Evolutionary conservation across 64 coral and sea anemone genomes (phyloP), one percentile per base, ranked within the genome.

Genomic region (Stylophora pistillata): DNA sequence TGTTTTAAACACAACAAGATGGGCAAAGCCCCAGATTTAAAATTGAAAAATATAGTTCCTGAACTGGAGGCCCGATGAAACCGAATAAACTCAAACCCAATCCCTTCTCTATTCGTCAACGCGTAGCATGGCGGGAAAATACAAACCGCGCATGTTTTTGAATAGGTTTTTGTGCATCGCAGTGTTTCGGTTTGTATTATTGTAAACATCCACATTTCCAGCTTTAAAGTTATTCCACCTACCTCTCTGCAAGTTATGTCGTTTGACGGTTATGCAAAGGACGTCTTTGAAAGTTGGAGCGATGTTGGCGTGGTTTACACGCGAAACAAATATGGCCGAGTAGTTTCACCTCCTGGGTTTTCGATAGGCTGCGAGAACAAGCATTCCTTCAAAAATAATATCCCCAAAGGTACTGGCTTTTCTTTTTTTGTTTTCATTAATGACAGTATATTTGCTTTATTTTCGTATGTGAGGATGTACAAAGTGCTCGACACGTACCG

Each of bases 301-400:
- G 94, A 95, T 10, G 21, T 73, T 66, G 95, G 95, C 37, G 29
- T 97, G 26, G 78, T 93, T 37, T 97, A 90, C 32, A 93, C 88
- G 16, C 79, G 91, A 87, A 88, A 93, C 77, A 97, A 97, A 87
- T 93, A 93, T 73, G 95, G 95, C 78, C 91, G 87, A 17, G 75
- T 97, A 10, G 59, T 73, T 66, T 90, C 81, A 9, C 92, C 87
- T 15, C 79, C 87, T 0, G 92, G 92, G 15, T 90, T 90, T 30
- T 33, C 57, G 15, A 55, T 66, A 4, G 57, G 72, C 25, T 58
- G 60, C 9, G 81, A 55, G 34, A 52, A 17, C 20, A 81, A 60
- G 26, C 11, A 56, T 59, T 76, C 86, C 56, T n/a, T 77, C 68
- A 82, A 28, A 70, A 53, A 83, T 3, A 79, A 30, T 57, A 23